Base-by-base conservation (phyloP, 2,888 invertebrate genomes). In the Calameuta idolon region DNA sequence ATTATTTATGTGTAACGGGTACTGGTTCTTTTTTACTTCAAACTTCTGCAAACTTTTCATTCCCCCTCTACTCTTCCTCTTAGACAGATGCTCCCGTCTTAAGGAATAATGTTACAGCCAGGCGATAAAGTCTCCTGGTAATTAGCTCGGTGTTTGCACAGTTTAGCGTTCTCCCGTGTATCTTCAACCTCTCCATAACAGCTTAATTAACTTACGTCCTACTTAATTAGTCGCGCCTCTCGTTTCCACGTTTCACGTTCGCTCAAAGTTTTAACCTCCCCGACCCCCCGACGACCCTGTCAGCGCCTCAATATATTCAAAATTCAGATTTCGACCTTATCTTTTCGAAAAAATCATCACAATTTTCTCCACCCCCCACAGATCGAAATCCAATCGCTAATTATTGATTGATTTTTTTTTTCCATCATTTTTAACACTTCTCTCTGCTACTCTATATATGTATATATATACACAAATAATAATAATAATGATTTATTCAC, bases 81-180 rank as follows among this genome's bases (percentile, higher is more conserved):
- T 73, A 15, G 71, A 55, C 76, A 34, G 37, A 33, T 9, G 9
- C 23, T 55, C 9, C 55, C 55, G 55, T 55, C 40, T 69, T 40
- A 71, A 79, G 76, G 75, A 77, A 78, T 75, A 75, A 79, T 74
- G 37, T 31, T 74, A 75, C 75, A 69, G 80, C 73, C 55, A 81
- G 75, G 81, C 87, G 87, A 88, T 88, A 88, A 87, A 86, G 87
- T 85, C 87, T 83, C 84, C 79, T 83, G 83, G 84, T 88, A 89
- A 89, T 89, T 89, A 88, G 87, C 84, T 82, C 84, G 85, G 84
- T 88, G 89, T 89, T 89, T 88, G 87, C 87, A 86, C 87, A 87
- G 87, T 87, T 88, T 86, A 89, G 85, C 87, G 85, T 86, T 83
- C 84, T 84, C 80, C 81, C 80, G 79, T 69, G 73, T 75, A 78